Conservation (phyloP, 2,888 invertebrate species). For the Synanthedon myopaeformis region DNA sequence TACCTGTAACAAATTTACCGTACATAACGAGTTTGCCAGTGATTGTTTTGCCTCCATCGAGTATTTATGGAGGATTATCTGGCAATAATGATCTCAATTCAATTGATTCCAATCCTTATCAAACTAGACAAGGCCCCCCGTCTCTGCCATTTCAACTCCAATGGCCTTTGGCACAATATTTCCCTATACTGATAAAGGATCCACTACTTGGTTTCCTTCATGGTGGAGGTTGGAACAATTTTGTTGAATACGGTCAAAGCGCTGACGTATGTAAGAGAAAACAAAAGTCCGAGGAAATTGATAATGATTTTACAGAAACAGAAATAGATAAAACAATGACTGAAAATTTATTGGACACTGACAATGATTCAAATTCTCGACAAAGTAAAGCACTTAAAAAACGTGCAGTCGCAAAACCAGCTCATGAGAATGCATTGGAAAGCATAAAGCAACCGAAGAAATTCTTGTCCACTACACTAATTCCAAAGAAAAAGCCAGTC, state of each 20-base stretch:
- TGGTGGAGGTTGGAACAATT: slow-evolving; percentile 63
- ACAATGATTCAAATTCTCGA: slow-evolving; percentile 13
- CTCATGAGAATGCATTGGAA: slow-evolving; percentile 24
- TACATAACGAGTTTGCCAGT: slow-evolving; percentile 45
- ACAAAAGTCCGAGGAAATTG: slow-evolving; percentile 28
- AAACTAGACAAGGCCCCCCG: slow-evolving; percentile 33
- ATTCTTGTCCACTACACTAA: slow-evolving; percentile 25
- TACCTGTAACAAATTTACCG: slow-evolving; percentile 16
- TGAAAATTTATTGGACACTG: background rate
- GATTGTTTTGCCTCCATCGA: slow-evolving; percentile 28
- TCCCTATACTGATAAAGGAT: slow-evolving; percentile 71
- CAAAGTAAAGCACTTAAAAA: slow-evolving; percentile 42
- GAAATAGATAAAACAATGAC: background rate
- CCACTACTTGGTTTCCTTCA: slow-evolving; percentile 61
- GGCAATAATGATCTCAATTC: slow-evolving; percentile 18
- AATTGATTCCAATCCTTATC: slow-evolving; percentile 20
- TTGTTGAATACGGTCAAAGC: slow-evolving; percentile 71
- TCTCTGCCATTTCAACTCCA: slow-evolving; percentile 31
- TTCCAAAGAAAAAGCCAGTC: slow-evolving; percentile 24
- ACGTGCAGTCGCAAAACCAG: slow-evolving; percentile 28
- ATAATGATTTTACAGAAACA: slow-evolving; percentile 7
- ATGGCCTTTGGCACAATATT: slow-evolving; percentile 66
- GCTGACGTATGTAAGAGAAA: slow-evolving; percentile 63
- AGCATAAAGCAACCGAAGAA: slow-evolving; percentile 28
- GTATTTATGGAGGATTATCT: slow-evolving; percentile 13